Evolutionary conservation across 2,113 vertebrate genomes (phyloP), one percentile per base, ranked within the genome.

Genomic region (Myrmecophaga tridactyla): DNA sequence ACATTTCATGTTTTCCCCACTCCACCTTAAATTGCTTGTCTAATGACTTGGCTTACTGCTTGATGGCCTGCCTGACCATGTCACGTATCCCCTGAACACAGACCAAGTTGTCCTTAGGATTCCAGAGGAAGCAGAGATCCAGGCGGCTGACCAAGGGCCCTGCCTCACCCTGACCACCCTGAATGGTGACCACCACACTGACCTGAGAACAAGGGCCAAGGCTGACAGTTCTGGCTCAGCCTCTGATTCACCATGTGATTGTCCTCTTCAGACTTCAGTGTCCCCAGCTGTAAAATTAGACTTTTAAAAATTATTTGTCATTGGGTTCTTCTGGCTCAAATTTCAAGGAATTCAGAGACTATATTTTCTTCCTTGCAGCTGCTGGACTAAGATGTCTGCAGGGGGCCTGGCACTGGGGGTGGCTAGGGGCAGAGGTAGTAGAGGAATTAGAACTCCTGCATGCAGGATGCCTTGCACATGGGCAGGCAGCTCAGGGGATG

Each of bases 141-240:
- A 17, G 20, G n/a, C 36, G 18, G 8, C 4, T 65, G 39, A 21
- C 63, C n/a, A 3, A 0, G 11, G 15, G 14, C 27, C 23, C 8
- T 7, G 31, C 25, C 6, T 1, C 46, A 21, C 17, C 21, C 18
- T 18, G 39, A 34, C 5, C 25, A 3, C 11, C 20, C 36, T 29
- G n/a, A 3, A 0, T 18, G 31, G 36, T 17, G 29, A 51, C 41
- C 11, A 3, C 20, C 78, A 17, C 29, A 4, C 36, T 1, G 13
- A 36, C 31, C 13, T 27, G 41, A 58, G 48, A 80, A 27, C 9
- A 56, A 53, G 8, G 31, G 69, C 29, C 4, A 34, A 48, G 27
- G n/a, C 53, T 20, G 23, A 27, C 13, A 27, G 7, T 12, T 29
- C 6, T 65, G 5, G 15, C 15, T 39, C 31, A 36, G 31, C n/a